phyloP scores from a whole-genome alignment of 1,140 invertebrate species.

The Gonatopus flavifemur region DNA sequence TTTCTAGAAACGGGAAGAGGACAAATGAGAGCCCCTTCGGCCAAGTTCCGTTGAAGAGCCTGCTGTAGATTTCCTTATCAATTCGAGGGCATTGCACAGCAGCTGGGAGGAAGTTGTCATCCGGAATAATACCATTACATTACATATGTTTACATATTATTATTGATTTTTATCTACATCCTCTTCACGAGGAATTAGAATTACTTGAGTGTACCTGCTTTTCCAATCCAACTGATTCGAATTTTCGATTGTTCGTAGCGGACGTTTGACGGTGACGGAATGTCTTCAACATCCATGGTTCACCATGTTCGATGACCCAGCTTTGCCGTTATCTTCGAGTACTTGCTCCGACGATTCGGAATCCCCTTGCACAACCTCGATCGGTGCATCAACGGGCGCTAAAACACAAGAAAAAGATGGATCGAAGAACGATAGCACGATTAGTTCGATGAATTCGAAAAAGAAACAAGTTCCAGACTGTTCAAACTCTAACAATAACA shows the following conservation, averaged over 20 bases:
- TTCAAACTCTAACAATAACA: no score
- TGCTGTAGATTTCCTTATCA: conserved; percentile 31
- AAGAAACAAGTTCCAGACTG: no score
- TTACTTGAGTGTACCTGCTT: no score
- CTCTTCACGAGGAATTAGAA: no score
- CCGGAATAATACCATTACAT: no score
- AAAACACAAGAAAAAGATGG: no score
- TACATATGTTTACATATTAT: no score
- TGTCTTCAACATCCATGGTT: conserved; percentile 70
- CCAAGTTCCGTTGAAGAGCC: conserved; percentile 24
- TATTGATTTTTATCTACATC: not conserved
- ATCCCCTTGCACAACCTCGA: not conserved
- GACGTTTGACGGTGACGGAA: conserved; percentile 64
- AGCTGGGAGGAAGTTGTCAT: conserved; percentile 39
- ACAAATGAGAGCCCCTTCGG: conserved; percentile 11
- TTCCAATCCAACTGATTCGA: not conserved
- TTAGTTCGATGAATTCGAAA: no score
- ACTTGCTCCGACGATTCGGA: conserved; percentile 15
- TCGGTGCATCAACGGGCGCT: no score
- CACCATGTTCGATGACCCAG: conserved; percentile 36
- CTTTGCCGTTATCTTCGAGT: conserved; percentile 18
- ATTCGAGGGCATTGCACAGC: conserved; percentile 20
- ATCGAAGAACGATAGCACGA: no score
- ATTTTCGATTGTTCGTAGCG: conserved; percentile 52
- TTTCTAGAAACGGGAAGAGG: conserved; percentile 34